Evolutionary conservation across 2,888 invertebrate genomes (phyloP).

Genomic region (Callimorpha dominula): DNA sequence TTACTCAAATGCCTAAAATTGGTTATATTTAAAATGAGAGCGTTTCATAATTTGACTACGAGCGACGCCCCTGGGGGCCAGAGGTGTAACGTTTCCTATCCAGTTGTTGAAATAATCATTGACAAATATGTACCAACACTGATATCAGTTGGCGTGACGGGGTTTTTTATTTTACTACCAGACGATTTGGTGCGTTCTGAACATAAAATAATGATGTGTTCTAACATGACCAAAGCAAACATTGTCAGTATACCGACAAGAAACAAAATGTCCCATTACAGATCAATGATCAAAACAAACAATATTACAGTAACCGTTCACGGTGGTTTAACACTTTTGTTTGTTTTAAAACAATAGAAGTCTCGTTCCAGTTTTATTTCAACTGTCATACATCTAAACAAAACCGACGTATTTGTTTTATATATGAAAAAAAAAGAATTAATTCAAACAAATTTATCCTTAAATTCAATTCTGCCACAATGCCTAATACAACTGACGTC

Average conservation of each 20-base stretch:
- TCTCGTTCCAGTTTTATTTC: neutral
- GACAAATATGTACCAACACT: constrained; percentile 46
- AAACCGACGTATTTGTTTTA: neutral
- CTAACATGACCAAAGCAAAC: constrained; percentile 28
- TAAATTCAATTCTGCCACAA: too few relatives aligned
- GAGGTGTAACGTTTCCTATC: constrained; percentile 25
- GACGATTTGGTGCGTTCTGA: constrained; percentile 60
- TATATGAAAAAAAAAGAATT: neutral
- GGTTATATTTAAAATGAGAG: neutral
- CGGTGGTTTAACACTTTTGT: constrained; percentile 35
- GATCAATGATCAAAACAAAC: constrained; percentile 39
- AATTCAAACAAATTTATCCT: too few relatives aligned
- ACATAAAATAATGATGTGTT: constrained; percentile 57
- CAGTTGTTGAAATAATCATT: constrained; percentile 28
- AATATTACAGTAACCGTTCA: constrained; percentile 35
- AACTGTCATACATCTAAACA: neutral
- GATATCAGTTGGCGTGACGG: constrained; percentile 54
- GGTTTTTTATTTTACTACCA: constrained; percentile 67
- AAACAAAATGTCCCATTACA: constrained; percentile 11
- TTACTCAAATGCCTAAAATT: neutral
- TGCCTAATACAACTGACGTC: too few relatives aligned
- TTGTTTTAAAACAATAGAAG: constrained; percentile 29
- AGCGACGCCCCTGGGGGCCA: neutral
- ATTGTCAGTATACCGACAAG: constrained; percentile 15
- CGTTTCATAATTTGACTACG: neutral